phyloP scores from a whole-genome alignment of 2,888 invertebrate genomes.

The Tetramorium bicarinatum region DNA sequence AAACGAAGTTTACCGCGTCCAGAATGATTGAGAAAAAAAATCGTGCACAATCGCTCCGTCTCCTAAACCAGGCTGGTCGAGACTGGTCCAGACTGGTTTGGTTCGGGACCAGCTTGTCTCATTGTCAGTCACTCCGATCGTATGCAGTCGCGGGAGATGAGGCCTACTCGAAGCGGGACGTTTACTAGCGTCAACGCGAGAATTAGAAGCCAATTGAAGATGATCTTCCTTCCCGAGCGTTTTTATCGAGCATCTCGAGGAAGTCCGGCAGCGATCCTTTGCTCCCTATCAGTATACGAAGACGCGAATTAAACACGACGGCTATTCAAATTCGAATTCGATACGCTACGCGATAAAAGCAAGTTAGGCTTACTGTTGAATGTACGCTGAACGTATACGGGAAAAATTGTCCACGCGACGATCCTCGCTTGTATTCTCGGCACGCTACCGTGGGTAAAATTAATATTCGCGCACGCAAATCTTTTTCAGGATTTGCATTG shows the following conservation, averaged over 20 bases:
- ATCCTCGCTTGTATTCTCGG: constrained; percentile 24
- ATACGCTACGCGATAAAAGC: not conserved
- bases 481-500: not conserved
- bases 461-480: constrained; percentile 1
- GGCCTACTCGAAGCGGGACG: constrained; percentile 14
- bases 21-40: constrained; percentile 24
- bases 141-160: constrained; percentile 23
- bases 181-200: constrained; percentile 38
- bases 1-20: constrained; percentile 27
- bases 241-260: constrained; percentile 29
- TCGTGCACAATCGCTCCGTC: constrained; percentile 26
- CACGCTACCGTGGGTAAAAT: constrained; percentile 6
- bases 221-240: constrained; percentile 43
- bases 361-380: constrained; percentile 1
- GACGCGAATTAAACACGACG: constrained; percentile 13
- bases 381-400: not conserved
- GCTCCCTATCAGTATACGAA: constrained; percentile 11
- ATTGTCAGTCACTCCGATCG: constrained; percentile 1
- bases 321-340: not conserved
- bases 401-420: constrained; percentile 19
- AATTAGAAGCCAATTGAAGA: constrained; percentile 31
- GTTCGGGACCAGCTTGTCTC: constrained; percentile 20
- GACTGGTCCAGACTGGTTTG: constrained; percentile 14
- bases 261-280: constrained; percentile 53
- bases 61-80: constrained; percentile 22